phyloP scores from a whole-genome alignment of 2,797 vertebrate genomes.

The Heliangelus exortis region DNA sequence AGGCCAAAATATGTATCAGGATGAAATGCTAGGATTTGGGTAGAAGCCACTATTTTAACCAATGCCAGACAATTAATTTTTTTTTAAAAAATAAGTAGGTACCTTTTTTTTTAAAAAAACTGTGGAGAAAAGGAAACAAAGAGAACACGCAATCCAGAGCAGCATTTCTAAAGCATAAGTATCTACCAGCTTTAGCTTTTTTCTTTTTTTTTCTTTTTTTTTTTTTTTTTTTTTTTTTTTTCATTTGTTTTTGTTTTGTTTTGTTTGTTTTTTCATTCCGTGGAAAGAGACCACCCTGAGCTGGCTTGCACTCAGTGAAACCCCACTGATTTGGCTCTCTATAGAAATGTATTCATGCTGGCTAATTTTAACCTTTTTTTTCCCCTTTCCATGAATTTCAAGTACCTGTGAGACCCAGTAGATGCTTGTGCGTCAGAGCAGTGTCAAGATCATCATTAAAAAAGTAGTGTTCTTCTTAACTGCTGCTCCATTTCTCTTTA shows the following conservation, averaged over 20 bases:
- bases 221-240: too few species aligned
- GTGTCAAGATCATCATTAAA: background rate
- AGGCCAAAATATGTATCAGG: background rate
- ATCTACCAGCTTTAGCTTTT: background rate
- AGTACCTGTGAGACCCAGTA: background rate
- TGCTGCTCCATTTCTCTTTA: background rate
- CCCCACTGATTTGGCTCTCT: background rate
- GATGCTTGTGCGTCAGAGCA: background rate
- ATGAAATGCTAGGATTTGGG: background rate
- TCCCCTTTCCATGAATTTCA: background rate
- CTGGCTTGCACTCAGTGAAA: background rate
- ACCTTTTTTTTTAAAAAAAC: background rate
- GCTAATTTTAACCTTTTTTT: background rate
- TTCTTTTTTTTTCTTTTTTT: background rate
- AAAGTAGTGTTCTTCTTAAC: slow-evolving; percentile 8
- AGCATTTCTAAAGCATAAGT: slow-evolving; percentile 6
- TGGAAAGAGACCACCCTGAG: background rate
- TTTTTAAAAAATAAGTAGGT: background rate
- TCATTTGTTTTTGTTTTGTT: background rate
- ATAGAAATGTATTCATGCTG: background rate
- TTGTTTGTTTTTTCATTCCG: too few species aligned
- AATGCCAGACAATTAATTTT: background rate
- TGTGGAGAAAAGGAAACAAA: background rate
- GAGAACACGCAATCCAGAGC: background rate
- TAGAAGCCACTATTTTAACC: background rate